Evolutionary conservation across 2,113 vertebrate genomes (phyloP).

Genomic region (Steatornis caripensis): DNA sequence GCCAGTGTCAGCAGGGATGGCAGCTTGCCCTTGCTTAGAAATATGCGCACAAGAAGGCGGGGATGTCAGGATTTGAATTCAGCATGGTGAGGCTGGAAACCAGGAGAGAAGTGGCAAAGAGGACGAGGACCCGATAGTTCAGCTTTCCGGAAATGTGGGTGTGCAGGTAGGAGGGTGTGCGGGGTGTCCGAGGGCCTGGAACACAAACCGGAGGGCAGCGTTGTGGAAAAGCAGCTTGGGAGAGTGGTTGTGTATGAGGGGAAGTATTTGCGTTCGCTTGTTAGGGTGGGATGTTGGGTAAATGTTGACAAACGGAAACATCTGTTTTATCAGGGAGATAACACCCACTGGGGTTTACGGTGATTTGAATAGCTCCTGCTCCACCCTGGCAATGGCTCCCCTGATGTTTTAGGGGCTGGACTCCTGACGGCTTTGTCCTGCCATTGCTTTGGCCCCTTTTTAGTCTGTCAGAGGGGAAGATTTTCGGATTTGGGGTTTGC

Average conservation of each 20-base stretch:
- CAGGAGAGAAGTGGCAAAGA: not conserved
- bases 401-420: not conserved
- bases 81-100: not conserved
- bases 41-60: rapidly evolving
- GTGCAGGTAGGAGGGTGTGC: not conserved
- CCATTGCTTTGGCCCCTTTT: not conserved
- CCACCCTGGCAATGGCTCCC: not conserved
- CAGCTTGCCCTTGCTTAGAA: not conserved
- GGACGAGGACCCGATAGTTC: not conserved
- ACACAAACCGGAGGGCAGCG: not conserved
- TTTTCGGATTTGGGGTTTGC: no score
- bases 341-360: rapidly evolving
- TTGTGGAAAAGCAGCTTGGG: not conserved
- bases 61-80: not conserved
- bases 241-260: not conserved
- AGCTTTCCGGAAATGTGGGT: not conserved
- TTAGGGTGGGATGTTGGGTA: not conserved
- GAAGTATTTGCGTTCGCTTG: rapidly evolving
- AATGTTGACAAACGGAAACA: not conserved
- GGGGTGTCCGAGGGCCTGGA: not conserved
- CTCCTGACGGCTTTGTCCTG: not conserved
- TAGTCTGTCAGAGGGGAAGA: not conserved
- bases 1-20: not conserved
- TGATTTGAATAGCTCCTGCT: not conserved
- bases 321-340: not conserved